A percentile compares a stretch with the other conserved stretches of the same genome.
phyloP scores from a whole-genome alignment of 2,113 vertebrate species.

The Psettodes erumei region DNA sequence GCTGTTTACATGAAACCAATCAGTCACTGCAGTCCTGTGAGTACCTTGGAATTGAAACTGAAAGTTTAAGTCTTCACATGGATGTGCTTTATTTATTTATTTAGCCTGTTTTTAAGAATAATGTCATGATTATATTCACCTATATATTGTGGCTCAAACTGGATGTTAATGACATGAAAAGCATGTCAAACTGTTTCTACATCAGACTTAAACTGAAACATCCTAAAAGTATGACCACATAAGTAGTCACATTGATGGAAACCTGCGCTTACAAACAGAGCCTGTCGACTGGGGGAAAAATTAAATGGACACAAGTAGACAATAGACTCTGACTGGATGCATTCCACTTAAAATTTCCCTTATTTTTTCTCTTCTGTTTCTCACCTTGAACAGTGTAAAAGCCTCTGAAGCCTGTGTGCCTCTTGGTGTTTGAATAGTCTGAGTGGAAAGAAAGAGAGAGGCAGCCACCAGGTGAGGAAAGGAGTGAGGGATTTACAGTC shows the following conservation, averaged over 20 bases:
- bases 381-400: constrained; percentile 89
- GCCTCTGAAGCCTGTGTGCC: constrained; percentile 89
- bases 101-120: neutral
- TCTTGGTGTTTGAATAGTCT: constrained; percentile 91
- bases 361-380: neutral
- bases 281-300: neutral
- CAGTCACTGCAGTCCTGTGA: neutral
- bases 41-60: neutral
- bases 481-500: constrained; percentile 81
- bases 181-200: neutral
- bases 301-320: neutral
- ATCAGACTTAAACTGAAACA: neutral
- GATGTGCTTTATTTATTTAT: neutral
- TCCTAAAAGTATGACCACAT: neutral
- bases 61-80: neutral
- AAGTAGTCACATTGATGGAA: neutral
- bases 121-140: neutral
- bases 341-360: no score
- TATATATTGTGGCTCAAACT: neutral
- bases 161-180: neutral
- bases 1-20: neutral
- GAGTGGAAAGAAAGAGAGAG: constrained; percentile 86
- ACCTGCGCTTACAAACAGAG: neutral
- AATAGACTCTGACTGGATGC: neutral
- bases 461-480: constrained; percentile 78